phyloP scores from a whole-genome alignment of 1,140 invertebrate species.

The Drosophila mojavensis region DNA sequence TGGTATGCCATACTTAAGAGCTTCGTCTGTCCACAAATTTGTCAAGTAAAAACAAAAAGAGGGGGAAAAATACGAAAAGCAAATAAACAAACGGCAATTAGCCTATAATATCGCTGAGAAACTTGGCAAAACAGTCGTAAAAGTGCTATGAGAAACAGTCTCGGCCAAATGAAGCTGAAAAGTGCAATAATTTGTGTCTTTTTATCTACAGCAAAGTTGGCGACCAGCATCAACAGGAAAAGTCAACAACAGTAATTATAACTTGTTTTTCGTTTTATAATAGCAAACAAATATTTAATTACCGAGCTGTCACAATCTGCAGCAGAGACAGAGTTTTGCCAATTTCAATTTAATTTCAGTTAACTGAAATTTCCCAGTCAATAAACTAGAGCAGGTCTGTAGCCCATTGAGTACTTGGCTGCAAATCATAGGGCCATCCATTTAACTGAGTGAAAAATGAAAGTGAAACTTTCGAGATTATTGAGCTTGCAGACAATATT shows the following conservation, averaged over 20 bases:
- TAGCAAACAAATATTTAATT: slow-evolving; percentile 31
- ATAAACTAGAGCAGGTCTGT: slow-evolving; percentile 1
- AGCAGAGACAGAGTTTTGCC: slow-evolving; percentile 6
- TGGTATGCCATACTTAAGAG: slow-evolving; percentile 35
- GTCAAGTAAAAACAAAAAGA: not conserved
- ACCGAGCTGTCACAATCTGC: slow-evolving; percentile 3
- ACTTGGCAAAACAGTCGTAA: slow-evolving; percentile 56
- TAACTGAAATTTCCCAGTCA: slow-evolving; percentile 8
- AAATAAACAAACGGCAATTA: slow-evolving; percentile 54
- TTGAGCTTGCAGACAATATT: no score
- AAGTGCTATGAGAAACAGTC: slow-evolving; percentile 37
- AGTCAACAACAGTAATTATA: slow-evolving; percentile 50
- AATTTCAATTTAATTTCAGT: not conserved
- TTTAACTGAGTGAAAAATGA: not conserved
- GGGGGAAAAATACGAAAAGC: not conserved
- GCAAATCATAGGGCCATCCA: not conserved
- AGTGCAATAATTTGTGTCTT: slow-evolving; percentile 52
- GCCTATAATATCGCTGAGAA: slow-evolving; percentile 54
- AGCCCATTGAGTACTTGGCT: not conserved
- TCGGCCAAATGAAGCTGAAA: slow-evolving; percentile 53
- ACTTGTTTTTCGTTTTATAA: slow-evolving; percentile 25
- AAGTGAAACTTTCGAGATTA: not conserved
- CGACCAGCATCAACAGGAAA: slow-evolving; percentile 27
- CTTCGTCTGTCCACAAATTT: not conserved
- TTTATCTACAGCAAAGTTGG: slow-evolving; percentile 42